Base-by-base conservation (phyloP, 1,140 invertebrate species). In the Galendromus occidentalis region DNA sequence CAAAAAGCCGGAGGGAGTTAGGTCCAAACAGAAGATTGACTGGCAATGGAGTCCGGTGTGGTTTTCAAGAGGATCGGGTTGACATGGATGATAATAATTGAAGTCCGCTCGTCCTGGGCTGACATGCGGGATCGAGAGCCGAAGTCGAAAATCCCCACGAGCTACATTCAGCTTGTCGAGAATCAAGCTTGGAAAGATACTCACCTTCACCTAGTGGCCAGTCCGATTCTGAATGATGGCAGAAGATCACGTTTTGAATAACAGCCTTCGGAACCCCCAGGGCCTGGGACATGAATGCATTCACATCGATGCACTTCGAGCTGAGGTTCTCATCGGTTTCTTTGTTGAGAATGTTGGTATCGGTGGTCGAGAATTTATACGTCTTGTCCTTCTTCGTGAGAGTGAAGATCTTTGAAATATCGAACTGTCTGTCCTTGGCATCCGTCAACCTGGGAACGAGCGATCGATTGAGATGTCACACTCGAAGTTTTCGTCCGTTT, bases 141-240 rank as follows among this genome's bases (percentile, higher is more conserved):
- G n/a, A n/a, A n/a, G n/a, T n/a, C n/a, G n/a, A n/a, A n/a, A n/a
- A n/a, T n/a, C n/a, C n/a, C n/a, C n/a, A n/a, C n/a, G n/a, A n/a
- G n/a, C n/a, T n/a, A n/a, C n/a, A n/a, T n/a, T n/a, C n/a, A n/a
- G n/a, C n/a, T n/a, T n/a, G n/a, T n/a, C n/a, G n/a, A n/a, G n/a
- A n/a, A n/a, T n/a, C n/a, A n/a, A n/a, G n/a, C n/a, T n/a, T n/a
- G n/a, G n/a, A n/a, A n/a, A n/a, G n/a, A n/a, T n/a, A 39, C 4
- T 17, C 9, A 59, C 51, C 51, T 59, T 59, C 51, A 20, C 51
- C 51, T 2, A 59, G 51, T 2, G 51, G 51, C 84, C 95, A 99
- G 73, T 85, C 86, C 0, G 91, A 86, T 67, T 98, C 92, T 76
- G 98, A 95, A 82, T 98, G 95, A 75, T 98, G 94, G 73, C 94